Base-by-base conservation (phyloP, 2,113 vertebrate genomes). In the Terrapene triunguis region DNA sequence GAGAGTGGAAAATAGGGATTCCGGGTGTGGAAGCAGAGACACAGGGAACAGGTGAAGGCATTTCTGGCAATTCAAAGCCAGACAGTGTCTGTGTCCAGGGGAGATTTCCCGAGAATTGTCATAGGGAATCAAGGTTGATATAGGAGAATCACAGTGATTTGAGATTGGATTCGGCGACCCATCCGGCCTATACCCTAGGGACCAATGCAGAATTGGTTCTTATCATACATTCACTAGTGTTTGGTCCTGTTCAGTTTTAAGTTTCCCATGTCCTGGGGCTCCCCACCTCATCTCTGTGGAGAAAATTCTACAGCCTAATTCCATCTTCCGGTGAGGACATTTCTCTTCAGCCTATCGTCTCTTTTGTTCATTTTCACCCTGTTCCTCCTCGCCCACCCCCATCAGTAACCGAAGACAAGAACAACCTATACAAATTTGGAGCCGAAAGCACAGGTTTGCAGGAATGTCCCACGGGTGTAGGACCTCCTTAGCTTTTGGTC, bases 361-460 rank as follows among this genome's bases (percentile, higher is more conserved):
- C 1, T 83, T 92, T 93, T 76, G 24, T 76, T 76, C 11, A 72
- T 38, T 72, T 21, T 72, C 42, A 25, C 24, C 11, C 74, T 69
- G 5, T 24, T 92, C 5, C 10, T 83, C 29, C 57, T 81, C 65
- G 44, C 27, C n/a, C 74, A 6, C 21, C 32, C 10, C 27, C 42
- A 27, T 13, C 4, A 78, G 29, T 27, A 38, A 47, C 42, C 14
- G 11, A 42, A 12, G 11, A 14, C 47, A 87, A 4, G 29, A 62
- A 76, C 38, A 24, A 14, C 17, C 3, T 84, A 25, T 90, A 59
- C 54, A 19, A 5, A 35, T 44, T 13, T 78, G 7, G 8, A 82
- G 32, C 51, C 72, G 78, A n/a, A 35, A 81, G 3, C 32, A 48
- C 0, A 1, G 5, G 0, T 0, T 62, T 92, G 72, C 78, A 59